Conservation (phyloP, 2,888 invertebrate genomes). For the Pterostichus madidus region DNA sequence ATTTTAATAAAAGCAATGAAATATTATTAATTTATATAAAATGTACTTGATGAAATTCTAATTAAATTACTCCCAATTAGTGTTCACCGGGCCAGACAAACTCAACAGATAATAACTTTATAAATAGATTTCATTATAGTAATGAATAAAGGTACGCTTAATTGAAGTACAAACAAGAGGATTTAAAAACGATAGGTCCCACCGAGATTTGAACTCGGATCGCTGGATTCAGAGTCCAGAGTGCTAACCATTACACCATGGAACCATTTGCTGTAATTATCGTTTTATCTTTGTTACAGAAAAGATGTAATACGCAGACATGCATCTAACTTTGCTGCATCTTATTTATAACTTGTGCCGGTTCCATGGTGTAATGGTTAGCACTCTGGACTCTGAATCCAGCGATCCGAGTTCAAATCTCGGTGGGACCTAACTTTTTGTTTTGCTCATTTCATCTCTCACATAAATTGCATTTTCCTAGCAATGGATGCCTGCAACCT, state of each 20-base stretch:
- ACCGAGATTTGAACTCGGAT: slow-evolving; percentile 83
- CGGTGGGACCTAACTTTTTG: slow-evolving; percentile 81
- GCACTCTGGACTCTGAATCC: slow-evolving; percentile 90
- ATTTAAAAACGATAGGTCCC: slow-evolving; percentile 76
- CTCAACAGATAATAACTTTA: too few species aligned
- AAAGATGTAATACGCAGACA: too few species aligned
- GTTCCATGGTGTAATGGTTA: slow-evolving; percentile 89
- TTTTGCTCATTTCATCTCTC: slow-evolving; percentile 19
- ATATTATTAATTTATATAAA: too few species aligned
- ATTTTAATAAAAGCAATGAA: too few species aligned
- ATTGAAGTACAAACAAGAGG: neutral
- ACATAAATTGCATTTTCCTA: neutral
- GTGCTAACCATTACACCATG: slow-evolving; percentile 84
- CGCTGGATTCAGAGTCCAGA: slow-evolving; percentile 83
- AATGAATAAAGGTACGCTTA: too few species aligned
- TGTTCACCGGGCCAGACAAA: too few species aligned
- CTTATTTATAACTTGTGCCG: slow-evolving; percentile 70
- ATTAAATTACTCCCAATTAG: too few species aligned
- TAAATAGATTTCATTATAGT: too few species aligned
- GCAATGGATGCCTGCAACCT: slow-evolving; percentile 38
- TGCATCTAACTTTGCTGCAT: neutral
- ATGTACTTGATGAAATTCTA: too few species aligned
- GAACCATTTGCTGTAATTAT: slow-evolving; percentile 74
- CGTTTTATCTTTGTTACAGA: too few species aligned
- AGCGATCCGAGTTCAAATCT: slow-evolving; percentile 84